A percentile compares a stretch with the other conserved stretches of the same genome.
Conservation (phyloP, 2,888 invertebrate species). For the Calameuta filiformis region DNA sequence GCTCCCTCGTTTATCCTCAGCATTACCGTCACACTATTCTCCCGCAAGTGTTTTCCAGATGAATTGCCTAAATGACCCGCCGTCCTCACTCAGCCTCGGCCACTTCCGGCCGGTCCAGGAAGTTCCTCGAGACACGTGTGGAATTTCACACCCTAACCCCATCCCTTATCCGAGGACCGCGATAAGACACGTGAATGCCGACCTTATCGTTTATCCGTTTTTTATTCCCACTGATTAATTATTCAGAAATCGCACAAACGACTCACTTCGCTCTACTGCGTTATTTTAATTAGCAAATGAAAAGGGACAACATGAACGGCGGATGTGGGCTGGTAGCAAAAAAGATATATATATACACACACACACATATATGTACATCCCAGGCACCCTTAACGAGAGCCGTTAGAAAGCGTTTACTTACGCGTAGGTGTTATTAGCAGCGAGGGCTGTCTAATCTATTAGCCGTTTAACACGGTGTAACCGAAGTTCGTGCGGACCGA, state of each 20-base stretch:
- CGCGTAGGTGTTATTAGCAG: neutral
- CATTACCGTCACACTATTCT: neutral
- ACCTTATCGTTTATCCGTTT: neutral
- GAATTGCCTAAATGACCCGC: neutral
- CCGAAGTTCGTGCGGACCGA: constrained; percentile 41
- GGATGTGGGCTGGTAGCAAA: neutral
- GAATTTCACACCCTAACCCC: neutral
- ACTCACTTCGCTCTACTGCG: neutral
- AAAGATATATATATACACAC: no score
- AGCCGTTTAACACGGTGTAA: constrained; percentile 38
- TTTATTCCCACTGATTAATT: neutral
- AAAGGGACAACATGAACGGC: neutral
- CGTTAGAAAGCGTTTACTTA: neutral
- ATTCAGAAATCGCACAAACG: neutral
- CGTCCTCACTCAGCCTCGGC: neutral
- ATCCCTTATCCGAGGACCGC: neutral
- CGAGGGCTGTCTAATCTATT: constrained; percentile 32
- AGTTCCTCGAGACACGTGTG: neutral
- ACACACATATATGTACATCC: neutral
- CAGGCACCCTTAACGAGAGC: neutral
- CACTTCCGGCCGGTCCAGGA: neutral
- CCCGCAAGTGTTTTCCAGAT: neutral
- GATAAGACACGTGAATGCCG: neutral
- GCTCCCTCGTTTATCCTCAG: neutral
- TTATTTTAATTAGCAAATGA: neutral